phyloP scores from a whole-genome alignment of 64 coral and sea anemone genomes.

The Anthopleura sola region DNA sequence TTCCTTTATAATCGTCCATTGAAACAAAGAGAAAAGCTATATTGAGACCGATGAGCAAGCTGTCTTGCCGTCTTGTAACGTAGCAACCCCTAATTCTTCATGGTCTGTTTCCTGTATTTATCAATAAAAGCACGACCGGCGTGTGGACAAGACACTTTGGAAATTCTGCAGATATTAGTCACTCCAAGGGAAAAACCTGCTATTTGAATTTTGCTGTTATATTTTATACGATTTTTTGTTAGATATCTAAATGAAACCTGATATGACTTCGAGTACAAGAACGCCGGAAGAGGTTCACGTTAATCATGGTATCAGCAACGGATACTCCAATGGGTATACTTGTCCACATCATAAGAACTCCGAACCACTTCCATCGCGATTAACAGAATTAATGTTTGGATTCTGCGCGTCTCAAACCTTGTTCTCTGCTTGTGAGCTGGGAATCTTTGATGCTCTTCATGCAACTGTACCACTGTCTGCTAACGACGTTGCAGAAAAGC shows the following conservation, averaged over 20 bases:
- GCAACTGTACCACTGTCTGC: slow-evolving; percentile 21
- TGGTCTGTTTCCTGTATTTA: neutral
- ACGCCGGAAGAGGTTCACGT: neutral
- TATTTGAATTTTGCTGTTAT: neutral
- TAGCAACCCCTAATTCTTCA: neutral
- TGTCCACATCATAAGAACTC: neutral
- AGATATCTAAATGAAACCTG: neutral
- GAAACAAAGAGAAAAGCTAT: neutral
- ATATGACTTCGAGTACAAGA: neutral
- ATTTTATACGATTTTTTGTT: neutral
- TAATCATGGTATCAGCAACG: neutral
- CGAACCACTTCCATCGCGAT: slow-evolving; percentile 6
- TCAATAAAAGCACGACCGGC: neutral
- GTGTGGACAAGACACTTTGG: neutral
- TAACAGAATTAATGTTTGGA: slow-evolving; percentile 32
- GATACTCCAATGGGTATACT: neutral
- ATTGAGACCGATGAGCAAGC: neutral
- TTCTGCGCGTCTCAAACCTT: slow-evolving; percentile 39
- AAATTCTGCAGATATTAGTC: neutral
- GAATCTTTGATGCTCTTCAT: slow-evolving; percentile 61
- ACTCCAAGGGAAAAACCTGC: neutral
- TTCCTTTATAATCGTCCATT: neutral
- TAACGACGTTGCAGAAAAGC: slow-evolving; percentile 17
- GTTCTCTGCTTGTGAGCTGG: slow-evolving; percentile 49
- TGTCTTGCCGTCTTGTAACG: neutral